Evolutionary conservation across 2,888 invertebrate species (phyloP).

Genomic region (Bhutanitis thaidina): DNA sequence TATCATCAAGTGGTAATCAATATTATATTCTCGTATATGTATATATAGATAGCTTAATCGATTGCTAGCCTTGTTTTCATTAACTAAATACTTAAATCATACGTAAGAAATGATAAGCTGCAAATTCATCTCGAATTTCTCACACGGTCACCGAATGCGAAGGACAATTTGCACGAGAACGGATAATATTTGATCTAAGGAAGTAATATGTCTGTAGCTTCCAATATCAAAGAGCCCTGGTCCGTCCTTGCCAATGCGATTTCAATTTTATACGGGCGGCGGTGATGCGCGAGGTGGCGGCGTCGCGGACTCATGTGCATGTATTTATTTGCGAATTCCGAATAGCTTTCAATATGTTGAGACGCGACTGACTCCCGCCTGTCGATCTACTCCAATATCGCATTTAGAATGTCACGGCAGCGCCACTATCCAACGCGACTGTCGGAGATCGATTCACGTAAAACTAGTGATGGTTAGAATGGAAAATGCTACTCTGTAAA

Average conservation of each 20-base stretch:
- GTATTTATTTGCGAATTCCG: constrained; percentile 77
- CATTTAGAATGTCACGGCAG: constrained; percentile 53
- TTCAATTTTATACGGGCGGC: constrained; percentile 67
- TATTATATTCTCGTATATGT: too few relatives aligned
- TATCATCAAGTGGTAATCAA: too few relatives aligned
- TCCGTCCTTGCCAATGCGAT: constrained; percentile 63
- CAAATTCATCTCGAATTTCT: constrained; percentile 11
- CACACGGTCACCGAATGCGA: constrained; percentile 13
- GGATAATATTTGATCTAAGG: constrained; percentile 23
- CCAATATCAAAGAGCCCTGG: constrained; percentile 50
- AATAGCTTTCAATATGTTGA: constrained; percentile 78
- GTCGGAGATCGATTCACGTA: constrained; percentile 64
- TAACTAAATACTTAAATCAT: too few relatives aligned
- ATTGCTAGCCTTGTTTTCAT: too few relatives aligned
- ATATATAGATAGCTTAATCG: too few relatives aligned
- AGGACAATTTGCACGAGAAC: constrained; percentile 19
- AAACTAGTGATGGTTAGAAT: constrained; percentile 8
- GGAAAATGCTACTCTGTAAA: not conserved
- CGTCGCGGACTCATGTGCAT: constrained; percentile 56
- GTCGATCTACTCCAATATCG: constrained; percentile 76
- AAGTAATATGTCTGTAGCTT: constrained; percentile 28
- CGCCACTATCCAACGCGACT: constrained; percentile 54
- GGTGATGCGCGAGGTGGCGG: constrained; percentile 54
- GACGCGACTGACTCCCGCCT: constrained; percentile 67
- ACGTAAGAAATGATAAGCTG: not conserved